Evolutionary conservation across 2,113 vertebrate genomes (phyloP), one percentile per base, ranked within the genome.

Genomic region (Uropsilus gracilis): DNA sequence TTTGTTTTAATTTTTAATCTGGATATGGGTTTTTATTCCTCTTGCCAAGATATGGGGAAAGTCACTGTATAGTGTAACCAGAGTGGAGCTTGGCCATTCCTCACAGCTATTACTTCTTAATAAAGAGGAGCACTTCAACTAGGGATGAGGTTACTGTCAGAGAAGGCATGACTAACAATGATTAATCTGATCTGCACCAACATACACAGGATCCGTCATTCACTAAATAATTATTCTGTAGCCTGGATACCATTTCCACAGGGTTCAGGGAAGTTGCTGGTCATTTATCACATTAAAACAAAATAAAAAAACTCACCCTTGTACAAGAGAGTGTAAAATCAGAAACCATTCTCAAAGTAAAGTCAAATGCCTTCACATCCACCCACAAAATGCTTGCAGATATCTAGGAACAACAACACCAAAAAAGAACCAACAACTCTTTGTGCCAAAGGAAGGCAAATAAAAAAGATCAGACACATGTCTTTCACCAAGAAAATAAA

Each of bases 181-280:
- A 98, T 98, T 98, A 98, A 98, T 98, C 69, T 97, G 97, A 98
- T 98, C 97, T 96, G 93, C 55, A 75, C 97, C 97, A 97, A 98
- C 95, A 98, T 94, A 97, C 97, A 95, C 97, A 97, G 92, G 94
- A 98, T 98, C 94, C 7, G 59, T 96, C 76, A 90, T 96, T 98
- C 98, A 97, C 97, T 98, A 98, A 98, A 98, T 98, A 98, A 98
- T 98, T 98, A 98, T 98, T 98, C 97, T 95, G 97, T 95, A 98
- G 96, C 96, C 96, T 97, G 96, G 98, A 98, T 98, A 98, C 97
- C 66, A 1, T 98, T 98, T 98, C 97, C 96, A 97, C 92, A 96
- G 86, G 84, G 90, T 91, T 85, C 63, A 94, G 76, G 76, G 61
- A 96, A 90, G 64, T 75, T 94, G 91, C 87, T 71, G 90, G 64